These are phyloP conservation scores for Heterodera carotae DNA, from an alignment of 1,140 invertebrate species.

Conservation along the genomic window DNA sequence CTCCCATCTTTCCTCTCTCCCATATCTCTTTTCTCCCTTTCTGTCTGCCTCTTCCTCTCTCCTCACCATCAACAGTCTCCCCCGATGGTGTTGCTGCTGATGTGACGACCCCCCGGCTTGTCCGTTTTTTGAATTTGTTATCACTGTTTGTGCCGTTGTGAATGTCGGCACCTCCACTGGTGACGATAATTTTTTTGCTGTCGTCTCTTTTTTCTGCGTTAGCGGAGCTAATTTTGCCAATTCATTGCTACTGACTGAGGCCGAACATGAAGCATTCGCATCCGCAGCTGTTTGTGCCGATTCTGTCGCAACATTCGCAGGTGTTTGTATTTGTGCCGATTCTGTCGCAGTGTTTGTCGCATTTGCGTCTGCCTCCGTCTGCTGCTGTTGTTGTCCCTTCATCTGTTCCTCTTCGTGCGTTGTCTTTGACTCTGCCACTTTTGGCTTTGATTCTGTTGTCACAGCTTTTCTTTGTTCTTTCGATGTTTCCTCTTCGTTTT, in stretches of 20 bases:
- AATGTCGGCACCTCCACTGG: background rate
- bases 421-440: background rate
- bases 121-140: constrained; percentile 33
- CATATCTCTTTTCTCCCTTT: background rate
- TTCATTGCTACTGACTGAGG: no score
- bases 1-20: background rate
- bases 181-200: background rate
- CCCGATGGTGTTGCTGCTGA: constrained; percentile 20
- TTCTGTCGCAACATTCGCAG: no score
- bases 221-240: no score
- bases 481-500: background rate
- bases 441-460: background rate
- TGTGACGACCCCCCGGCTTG: constrained; percentile 6
- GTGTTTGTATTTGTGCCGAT: no score
- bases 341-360: no score
- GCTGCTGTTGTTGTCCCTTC: no score
- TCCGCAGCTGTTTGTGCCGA: no score
- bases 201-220: no score
- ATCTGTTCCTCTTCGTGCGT: no score
- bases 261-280: no score
- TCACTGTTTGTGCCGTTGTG: constrained; percentile 8
- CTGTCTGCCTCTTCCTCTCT: constrained; percentile 2
- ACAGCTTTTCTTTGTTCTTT: background rate
- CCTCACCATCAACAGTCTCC: constrained; percentile 23
- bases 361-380: background rate